Percentiles rank a stretch among this genome's conserved stretches.
Conservation (phyloP, 2,888 invertebrate genomes). For the Hydropsyche betteni region DNA sequence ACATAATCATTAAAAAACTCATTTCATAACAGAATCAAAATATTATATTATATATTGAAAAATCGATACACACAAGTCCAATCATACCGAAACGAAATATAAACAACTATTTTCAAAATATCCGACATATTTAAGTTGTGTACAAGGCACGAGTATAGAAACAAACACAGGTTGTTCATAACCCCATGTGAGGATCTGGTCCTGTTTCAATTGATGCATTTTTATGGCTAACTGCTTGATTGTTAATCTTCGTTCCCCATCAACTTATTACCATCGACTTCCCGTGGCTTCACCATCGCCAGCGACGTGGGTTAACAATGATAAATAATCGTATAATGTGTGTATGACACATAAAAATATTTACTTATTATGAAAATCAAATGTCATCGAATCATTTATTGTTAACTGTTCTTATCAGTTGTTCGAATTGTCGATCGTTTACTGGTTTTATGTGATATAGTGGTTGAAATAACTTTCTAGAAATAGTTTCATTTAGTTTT, state of each 20-base stretch:
- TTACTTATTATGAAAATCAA: too few species aligned
- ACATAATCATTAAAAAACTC: not conserved
- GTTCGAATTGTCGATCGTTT: too few species aligned
- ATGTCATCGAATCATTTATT: too few species aligned
- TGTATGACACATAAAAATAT: too few species aligned
- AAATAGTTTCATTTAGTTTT: too few species aligned
- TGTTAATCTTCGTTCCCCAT: slow-evolving; percentile 39
- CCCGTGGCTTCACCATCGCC: slow-evolving; percentile 32
- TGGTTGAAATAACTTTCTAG: too few species aligned
- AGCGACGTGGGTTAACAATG: slow-evolving; percentile 14
- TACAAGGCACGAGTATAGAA: not conserved
- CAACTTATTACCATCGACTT: slow-evolving; percentile 35
- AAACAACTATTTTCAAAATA: not conserved
- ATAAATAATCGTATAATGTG: not conserved
- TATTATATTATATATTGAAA: not conserved
- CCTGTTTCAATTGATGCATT: slow-evolving; percentile 45
- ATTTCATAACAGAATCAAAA: too few species aligned
- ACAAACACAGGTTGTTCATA: not conserved
- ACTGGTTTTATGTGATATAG: too few species aligned
- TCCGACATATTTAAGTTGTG: not conserved
- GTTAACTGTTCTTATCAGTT: too few species aligned
- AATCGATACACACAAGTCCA: not conserved
- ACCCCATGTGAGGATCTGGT: slow-evolving; percentile 5
- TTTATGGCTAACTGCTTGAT: slow-evolving; percentile 42
- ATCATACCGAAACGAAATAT: not conserved